Conservation (phyloP, 2,113 vertebrate species). For the Cebidichthys violaceus region DNA sequence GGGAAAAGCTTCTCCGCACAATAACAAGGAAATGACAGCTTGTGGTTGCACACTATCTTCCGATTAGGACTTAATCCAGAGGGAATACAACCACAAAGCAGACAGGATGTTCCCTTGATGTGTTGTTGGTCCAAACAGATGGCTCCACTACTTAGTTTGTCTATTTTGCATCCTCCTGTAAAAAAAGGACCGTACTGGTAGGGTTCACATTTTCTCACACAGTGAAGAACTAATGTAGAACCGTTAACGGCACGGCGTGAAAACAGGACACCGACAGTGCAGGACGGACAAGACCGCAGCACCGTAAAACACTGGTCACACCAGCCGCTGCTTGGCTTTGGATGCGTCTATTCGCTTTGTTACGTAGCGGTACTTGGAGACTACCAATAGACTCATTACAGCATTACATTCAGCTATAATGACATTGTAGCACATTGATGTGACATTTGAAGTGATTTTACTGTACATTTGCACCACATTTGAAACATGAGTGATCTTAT, state of each 20-base stretch:
- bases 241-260: too few relatives aligned
- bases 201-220: too few relatives aligned
- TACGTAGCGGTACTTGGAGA: not conserved
- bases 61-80: not conserved
- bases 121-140: not conserved
- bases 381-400: too few relatives aligned
- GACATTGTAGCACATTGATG: not conserved
- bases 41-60: not conserved
- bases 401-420: too few relatives aligned
- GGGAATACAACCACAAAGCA: not conserved
- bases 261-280: too few relatives aligned
- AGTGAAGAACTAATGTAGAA: too few relatives aligned
- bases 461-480: too few relatives aligned
- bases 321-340: too few relatives aligned
- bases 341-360: not conserved
- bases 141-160: too few relatives aligned
- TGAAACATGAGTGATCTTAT: too few relatives aligned
- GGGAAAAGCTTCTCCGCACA: not conserved
- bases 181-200: not conserved
- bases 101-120: slow-evolving; percentile 17
- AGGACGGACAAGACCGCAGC: too few relatives aligned
- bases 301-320: too few relatives aligned
- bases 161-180: not conserved
- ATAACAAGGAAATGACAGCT: slow-evolving; percentile 9
- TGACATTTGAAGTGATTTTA: not conserved